Conservation (phyloP, 2,797 vertebrate genomes). For the Tragopan temminckii region DNA sequence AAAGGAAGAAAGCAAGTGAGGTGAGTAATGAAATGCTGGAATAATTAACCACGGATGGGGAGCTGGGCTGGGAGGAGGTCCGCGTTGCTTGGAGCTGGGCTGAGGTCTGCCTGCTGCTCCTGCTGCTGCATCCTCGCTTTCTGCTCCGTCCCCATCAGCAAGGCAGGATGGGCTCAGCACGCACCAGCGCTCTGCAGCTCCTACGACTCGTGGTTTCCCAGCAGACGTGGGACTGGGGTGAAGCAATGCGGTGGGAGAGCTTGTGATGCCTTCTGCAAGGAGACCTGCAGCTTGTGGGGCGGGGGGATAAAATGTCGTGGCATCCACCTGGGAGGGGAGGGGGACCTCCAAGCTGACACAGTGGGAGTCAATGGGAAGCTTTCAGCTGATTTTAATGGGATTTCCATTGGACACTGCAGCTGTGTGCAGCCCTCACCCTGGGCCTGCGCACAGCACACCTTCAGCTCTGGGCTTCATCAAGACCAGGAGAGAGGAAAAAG, state of each 20-base stretch:
- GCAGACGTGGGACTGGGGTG: fast-evolving
- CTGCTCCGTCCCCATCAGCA: not conserved
- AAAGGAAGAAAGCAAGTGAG: not conserved
- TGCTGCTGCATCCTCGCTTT: fast-evolving
- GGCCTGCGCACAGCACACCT: too few relatives aligned
- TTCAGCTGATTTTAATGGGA: not conserved
- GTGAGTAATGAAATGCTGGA: not conserved
- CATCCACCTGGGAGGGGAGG: not conserved
- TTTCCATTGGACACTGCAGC: not conserved
- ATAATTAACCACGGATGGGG: not conserved
- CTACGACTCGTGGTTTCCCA: not conserved
- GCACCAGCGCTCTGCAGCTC: not conserved
- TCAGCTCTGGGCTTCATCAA: not conserved
- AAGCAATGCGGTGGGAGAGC: not conserved
- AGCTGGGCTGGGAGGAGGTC: not conserved
- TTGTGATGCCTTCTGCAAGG: not conserved
- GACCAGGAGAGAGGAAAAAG: not conserved
- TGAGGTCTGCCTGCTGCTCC: not conserved
- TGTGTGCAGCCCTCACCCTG: not conserved
- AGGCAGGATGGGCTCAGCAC: fast-evolving
- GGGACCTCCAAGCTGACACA: not conserved
- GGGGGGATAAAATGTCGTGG: too few relatives aligned
- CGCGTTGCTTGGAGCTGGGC: not conserved
- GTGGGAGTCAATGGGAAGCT: not conserved
- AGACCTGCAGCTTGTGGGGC: too few relatives aligned